These are phyloP conservation scores for Acrobasis suavella DNA, from an alignment of 2,888 invertebrate species.

Conservation along the genomic window DNA sequence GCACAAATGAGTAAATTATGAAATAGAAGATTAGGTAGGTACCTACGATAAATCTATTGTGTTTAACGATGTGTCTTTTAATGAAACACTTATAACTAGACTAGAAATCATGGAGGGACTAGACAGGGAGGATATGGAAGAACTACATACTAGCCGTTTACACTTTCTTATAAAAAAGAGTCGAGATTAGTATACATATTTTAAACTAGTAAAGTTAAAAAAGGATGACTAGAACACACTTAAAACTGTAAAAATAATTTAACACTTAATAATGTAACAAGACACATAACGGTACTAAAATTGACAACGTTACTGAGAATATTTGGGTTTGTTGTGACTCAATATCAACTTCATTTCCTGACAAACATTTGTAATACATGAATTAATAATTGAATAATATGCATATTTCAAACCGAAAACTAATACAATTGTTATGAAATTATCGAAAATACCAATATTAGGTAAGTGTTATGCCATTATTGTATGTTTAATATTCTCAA, in stretches of 20 bases:
- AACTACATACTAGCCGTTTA: constrained; percentile 41
- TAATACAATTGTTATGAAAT: not conserved
- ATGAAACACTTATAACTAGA: constrained; percentile 41
- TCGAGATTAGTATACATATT: not conserved
- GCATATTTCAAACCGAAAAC: not conserved
- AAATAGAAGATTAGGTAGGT: too few species aligned
- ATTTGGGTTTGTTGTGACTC: constrained; percentile 1
- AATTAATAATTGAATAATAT: too few species aligned
- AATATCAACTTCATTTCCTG: not conserved
- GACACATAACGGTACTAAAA: constrained; percentile 8
- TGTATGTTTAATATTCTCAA: too few species aligned
- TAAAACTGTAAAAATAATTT: constrained; percentile 22
- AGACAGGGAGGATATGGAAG: constrained; percentile 65
- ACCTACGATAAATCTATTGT: not conserved
- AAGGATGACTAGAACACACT: constrained; percentile 32
- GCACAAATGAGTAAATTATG: constrained; percentile 3
- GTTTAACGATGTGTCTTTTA: constrained; percentile 12
- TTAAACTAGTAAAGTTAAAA: constrained; percentile 16
- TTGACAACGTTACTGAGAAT: constrained; percentile 20
- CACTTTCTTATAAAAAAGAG: constrained; percentile 11
- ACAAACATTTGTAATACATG: not conserved
- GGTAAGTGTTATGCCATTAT: too few species aligned
- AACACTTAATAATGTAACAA: constrained; percentile 17
- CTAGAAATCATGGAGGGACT: constrained; percentile 75
- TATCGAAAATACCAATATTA: too few species aligned